Percentiles rank a stretch among this genome's conserved stretches.
Evolutionary conservation across 2,113 vertebrate species (phyloP).

Genomic region (Forbesichthys papilliferus): DNA sequence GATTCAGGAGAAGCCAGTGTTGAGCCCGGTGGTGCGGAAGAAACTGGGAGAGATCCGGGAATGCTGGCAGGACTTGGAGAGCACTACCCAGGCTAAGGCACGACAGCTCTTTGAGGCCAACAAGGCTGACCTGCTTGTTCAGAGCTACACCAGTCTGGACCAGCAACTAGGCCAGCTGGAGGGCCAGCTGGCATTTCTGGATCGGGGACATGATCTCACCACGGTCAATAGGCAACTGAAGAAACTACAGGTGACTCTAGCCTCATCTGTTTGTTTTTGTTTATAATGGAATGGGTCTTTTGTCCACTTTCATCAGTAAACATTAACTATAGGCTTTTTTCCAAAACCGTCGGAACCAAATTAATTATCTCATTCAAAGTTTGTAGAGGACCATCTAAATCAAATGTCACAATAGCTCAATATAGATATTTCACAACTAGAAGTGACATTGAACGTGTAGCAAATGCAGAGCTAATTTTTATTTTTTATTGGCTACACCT

Average conservation of each 20-base stretch:
- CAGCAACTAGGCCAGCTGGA: constrained; percentile 84
- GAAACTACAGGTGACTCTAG: constrained; percentile 82
- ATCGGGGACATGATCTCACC: constrained; percentile 83
- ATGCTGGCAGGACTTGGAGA: constrained; percentile 90
- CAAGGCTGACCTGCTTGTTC: constrained; percentile 84
- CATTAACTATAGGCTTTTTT: too few relatives aligned
- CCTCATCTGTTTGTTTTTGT: neutral
- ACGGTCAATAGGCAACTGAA: constrained; percentile 89
- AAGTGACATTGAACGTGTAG: too few relatives aligned
- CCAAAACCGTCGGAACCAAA: too few relatives aligned
- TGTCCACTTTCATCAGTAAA: too few relatives aligned
- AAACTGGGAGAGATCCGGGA: constrained; percentile 88
- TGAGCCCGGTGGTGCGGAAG: constrained; percentile 80
- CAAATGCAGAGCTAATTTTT: too few relatives aligned
- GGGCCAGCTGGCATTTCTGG: constrained; percentile 81
- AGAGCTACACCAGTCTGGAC: constrained; percentile 86
- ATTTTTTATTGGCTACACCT: too few relatives aligned
- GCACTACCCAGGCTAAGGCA: constrained; percentile 86
- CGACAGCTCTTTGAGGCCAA: constrained; percentile 88
- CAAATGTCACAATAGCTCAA: too few relatives aligned
- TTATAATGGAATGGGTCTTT: neutral
- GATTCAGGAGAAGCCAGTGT: constrained; percentile 89
- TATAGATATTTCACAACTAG: too few relatives aligned
- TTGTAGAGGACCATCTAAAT: too few relatives aligned
- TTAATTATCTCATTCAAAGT: too few relatives aligned